These are phyloP conservation scores for Zaprionus gabonicus DNA, from an alignment of 1,140 invertebrate species.

Conservation along the genomic window DNA sequence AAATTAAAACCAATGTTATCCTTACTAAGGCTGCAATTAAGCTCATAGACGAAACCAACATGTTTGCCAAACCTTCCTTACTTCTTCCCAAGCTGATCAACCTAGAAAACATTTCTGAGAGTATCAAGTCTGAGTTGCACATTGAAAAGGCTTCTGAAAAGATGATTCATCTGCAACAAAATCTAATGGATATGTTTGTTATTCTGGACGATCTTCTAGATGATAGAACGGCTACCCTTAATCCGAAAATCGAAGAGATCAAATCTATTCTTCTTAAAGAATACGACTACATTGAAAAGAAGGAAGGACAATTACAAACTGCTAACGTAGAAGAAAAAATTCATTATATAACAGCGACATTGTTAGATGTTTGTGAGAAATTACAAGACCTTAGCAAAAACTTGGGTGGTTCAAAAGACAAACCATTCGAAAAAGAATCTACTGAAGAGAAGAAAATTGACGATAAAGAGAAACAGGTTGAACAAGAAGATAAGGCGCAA, in stretches of 20 bases:
- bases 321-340: constrained; percentile 49
- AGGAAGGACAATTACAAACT: constrained; percentile 24
- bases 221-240: constrained; percentile 41
- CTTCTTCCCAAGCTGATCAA: constrained; percentile 61
- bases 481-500: constrained; percentile 18
- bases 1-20: constrained; percentile 62
- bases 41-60: constrained; percentile 54
- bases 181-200: constrained; percentile 71
- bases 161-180: constrained; percentile 70
- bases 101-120: constrained; percentile 57
- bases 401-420: constrained; percentile 21
- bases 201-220: constrained; percentile 68
- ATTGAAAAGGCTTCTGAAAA: constrained; percentile 65
- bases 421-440: constrained; percentile 33
- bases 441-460: constrained; percentile 26
- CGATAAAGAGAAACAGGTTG: constrained; percentile 28
- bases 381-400: constrained; percentile 28
- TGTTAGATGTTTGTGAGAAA: constrained; percentile 50
- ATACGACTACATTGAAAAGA: constrained; percentile 64
- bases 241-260: constrained; percentile 45
- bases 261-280: constrained; percentile 51
- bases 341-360: constrained; percentile 39
- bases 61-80: constrained; percentile 58
- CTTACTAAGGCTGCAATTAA: constrained; percentile 55
- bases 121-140: constrained; percentile 34